A percentile compares a stretch with the other conserved stretches of the same genome.
Evolutionary conservation across 2,113 vertebrate species (phyloP).

Genomic region (Gila orcuttii): DNA sequence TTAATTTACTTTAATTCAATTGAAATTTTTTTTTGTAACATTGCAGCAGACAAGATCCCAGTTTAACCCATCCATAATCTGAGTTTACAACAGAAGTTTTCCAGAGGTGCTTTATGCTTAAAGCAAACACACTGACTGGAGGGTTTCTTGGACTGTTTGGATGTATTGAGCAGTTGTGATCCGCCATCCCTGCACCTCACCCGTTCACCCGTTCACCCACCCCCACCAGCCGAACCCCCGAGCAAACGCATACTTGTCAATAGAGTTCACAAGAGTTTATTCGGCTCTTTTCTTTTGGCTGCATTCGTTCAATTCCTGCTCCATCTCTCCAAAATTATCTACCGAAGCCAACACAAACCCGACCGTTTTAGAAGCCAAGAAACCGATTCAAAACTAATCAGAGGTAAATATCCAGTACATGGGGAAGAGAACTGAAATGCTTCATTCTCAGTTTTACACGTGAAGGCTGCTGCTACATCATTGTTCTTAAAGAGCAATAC

Average conservation of each 20-base stretch:
- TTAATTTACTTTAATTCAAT: neutral
- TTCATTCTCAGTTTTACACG: neutral
- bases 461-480: neutral
- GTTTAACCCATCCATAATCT: neutral
- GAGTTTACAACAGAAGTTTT: neutral
- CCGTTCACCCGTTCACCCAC: neutral
- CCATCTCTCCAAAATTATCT: neutral
- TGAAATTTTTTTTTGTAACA: neutral
- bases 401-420: neutral
- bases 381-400: neutral
- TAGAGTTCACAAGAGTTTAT: conserved; percentile 19
- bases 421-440: neutral
- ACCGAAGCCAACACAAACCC: neutral
- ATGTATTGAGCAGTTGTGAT: conserved; percentile 30
- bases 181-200: conserved; percentile 35
- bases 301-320: neutral
- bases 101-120: neutral
- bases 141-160: neutral
- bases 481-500: neutral
- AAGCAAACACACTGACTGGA: neutral
- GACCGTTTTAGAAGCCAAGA: neutral
- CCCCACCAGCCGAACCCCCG: conserved; percentile 28
- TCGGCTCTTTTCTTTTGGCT: conserved; percentile 11
- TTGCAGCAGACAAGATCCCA: neutral
- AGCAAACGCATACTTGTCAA: conserved; percentile 40